Percentiles rank a stretch among this genome's conserved stretches.
Conservation (phyloP, 1,140 invertebrate genomes). For the Drosophila yakuba region DNA sequence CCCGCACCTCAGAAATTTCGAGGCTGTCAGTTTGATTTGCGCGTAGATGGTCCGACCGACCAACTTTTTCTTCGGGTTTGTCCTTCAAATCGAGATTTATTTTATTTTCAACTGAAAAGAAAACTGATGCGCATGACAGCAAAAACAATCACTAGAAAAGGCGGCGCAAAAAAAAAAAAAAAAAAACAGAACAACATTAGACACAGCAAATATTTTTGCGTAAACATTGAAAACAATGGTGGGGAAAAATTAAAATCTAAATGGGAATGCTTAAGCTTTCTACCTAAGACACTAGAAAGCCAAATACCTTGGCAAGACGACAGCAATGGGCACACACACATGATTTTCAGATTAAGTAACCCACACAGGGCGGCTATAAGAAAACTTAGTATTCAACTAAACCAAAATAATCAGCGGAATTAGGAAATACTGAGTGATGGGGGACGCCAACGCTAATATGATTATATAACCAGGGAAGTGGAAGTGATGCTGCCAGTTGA, state of each 20-base stretch:
- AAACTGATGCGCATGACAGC: slow-evolving; percentile 72
- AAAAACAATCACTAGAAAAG: slow-evolving; percentile 43
- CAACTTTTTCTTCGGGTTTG: slow-evolving; percentile 63
- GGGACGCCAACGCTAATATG: not conserved
- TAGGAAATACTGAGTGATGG: slow-evolving; percentile 9
- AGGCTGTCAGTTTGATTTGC: slow-evolving; percentile 32
- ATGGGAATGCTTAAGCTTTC: slow-evolving; percentile 76
- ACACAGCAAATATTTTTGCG: slow-evolving; percentile 66
- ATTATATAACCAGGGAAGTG: not conserved
- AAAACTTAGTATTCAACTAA: slow-evolving; percentile 17
- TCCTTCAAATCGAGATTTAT: slow-evolving; percentile 70
- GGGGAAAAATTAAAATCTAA: slow-evolving; percentile 72
- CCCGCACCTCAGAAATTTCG: slow-evolving; percentile 60
- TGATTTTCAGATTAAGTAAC: slow-evolving; percentile 74
- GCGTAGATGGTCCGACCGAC: slow-evolving; percentile 46
- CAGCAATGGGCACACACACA: slow-evolving; percentile 69
- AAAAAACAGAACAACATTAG: slow-evolving; percentile 22
- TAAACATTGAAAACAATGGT: slow-evolving; percentile 72
- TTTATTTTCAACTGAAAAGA: slow-evolving; percentile 42
- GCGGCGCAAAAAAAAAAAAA: not conserved
- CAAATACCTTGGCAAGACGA: slow-evolving; percentile 80
- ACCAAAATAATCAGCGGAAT: slow-evolving; percentile 25
- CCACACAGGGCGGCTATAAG: slow-evolving; percentile 38
- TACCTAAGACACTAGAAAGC: slow-evolving; percentile 45
- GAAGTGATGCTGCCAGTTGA: too few species aligned